These are phyloP conservation scores for Archips xylosteana DNA, from an alignment of 2,888 invertebrate genomes.

Conservation along the genomic window DNA sequence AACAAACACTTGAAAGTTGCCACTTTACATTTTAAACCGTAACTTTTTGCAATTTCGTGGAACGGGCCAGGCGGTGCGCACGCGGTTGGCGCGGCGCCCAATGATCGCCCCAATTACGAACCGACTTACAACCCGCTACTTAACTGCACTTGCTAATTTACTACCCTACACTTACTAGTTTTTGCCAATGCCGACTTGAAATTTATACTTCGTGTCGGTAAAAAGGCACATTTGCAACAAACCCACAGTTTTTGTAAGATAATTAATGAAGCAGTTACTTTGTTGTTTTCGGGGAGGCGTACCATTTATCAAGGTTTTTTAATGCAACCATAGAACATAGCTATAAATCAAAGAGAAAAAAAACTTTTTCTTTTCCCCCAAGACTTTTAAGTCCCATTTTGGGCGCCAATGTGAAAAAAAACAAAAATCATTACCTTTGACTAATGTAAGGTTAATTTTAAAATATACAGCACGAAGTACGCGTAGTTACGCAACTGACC, in stretches of 20 bases:
- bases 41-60: not conserved
- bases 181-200: not conserved
- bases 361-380: not conserved
- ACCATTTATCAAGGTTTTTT: not conserved
- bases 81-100: slow-evolving; percentile 55
- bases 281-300: not conserved
- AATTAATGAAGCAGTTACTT: no score
- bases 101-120: slow-evolving; percentile 52
- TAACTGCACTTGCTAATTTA: slow-evolving; percentile 34
- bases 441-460: not conserved
- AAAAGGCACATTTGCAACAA: not conserved
- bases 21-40: not conserved
- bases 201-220: not conserved
- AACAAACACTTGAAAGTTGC: not conserved
- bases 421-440: not conserved
- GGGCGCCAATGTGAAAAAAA: slow-evolving; percentile 1
- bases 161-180: slow-evolving; percentile 14
- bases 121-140: slow-evolving; percentile 33
- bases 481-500: not conserved
- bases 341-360: no score
- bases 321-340: no score
- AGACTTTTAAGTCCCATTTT: not conserved
- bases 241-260: no score
- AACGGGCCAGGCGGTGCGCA: slow-evolving; percentile 13
- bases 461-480: not conserved